Conservation (phyloP, 2,113 vertebrate genomes). For the Machaerirhynchus nigripectus region DNA sequence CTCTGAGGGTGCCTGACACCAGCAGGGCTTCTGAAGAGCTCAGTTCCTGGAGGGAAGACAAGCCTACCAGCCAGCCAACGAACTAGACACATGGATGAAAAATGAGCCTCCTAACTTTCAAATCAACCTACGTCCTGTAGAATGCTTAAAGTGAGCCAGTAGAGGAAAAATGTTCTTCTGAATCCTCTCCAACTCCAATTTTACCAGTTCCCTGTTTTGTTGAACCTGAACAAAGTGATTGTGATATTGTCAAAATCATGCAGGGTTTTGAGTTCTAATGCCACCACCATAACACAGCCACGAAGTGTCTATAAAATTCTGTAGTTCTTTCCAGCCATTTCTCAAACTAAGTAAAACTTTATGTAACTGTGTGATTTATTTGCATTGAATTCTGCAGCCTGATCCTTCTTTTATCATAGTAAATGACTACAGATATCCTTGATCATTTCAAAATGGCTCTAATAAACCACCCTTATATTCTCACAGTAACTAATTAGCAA, state of each 20-base stretch:
- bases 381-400: neutral
- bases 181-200: neutral
- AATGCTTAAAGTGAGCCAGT: neutral
- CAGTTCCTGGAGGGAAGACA: neutral
- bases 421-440: neutral
- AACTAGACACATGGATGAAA: accelerated
- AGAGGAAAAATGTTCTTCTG: neutral
- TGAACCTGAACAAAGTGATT: neutral
- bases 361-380: neutral
- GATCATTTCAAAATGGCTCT: neutral
- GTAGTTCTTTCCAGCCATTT: neutral
- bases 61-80: neutral
- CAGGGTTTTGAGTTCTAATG: neutral
- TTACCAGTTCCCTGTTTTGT: neutral
- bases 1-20: neutral
- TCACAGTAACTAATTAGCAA: constrained; percentile 1
- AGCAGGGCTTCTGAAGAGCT: neutral
- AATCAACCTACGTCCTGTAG: neutral
- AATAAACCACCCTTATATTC: neutral
- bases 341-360: neutral
- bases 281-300: neutral
- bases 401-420: neutral
- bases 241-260: neutral
- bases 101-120: neutral
- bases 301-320: neutral